A percentile compares a stretch with the other conserved stretches of the same genome.
These are phyloP conservation scores for Charanyca ferruginea DNA, from an alignment of 2,888 invertebrate species.

Conservation along the genomic window DNA sequence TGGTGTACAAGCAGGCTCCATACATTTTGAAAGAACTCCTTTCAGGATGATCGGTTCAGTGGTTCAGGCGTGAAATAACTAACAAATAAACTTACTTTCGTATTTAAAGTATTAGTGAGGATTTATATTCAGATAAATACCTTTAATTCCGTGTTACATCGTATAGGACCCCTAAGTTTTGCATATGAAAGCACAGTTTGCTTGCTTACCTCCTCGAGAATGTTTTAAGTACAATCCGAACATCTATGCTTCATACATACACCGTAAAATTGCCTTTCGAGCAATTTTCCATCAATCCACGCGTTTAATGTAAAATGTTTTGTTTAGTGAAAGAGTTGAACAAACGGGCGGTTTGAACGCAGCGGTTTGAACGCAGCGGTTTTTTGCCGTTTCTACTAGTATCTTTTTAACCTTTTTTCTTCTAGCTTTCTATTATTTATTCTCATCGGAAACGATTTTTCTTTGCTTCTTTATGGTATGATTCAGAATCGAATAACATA, in stretches of 20 bases:
- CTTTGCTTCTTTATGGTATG: no score
- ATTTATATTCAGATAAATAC: neutral
- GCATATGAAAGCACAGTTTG: neutral
- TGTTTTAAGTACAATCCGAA: conserved; percentile 21
- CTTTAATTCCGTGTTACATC: no score
- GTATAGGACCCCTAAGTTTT: neutral
- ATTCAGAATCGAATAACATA: no score
- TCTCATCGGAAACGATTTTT: no score
- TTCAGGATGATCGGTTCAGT: neutral
- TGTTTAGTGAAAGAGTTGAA: conserved; percentile 62
- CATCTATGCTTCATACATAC: conserved; percentile 44
- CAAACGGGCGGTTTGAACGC: conserved; percentile 65
- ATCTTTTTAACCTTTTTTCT: no score
- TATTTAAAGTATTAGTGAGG: neutral
- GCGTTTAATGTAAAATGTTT: conserved; percentile 78
- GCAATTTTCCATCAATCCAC: conserved; percentile 83
- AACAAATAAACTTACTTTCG: neutral
- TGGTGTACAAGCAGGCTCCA: no score
- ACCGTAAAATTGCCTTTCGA: conserved; percentile 68
- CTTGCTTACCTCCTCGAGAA: conserved; percentile 9
- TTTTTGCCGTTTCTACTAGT: neutral
- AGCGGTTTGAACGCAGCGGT: conserved; percentile 18
- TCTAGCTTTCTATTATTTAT: neutral
- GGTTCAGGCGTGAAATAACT: neutral
- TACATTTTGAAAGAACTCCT: no score